phyloP scores from a whole-genome alignment of 2,113 vertebrate species.

The Hiodon alosoides region DNA sequence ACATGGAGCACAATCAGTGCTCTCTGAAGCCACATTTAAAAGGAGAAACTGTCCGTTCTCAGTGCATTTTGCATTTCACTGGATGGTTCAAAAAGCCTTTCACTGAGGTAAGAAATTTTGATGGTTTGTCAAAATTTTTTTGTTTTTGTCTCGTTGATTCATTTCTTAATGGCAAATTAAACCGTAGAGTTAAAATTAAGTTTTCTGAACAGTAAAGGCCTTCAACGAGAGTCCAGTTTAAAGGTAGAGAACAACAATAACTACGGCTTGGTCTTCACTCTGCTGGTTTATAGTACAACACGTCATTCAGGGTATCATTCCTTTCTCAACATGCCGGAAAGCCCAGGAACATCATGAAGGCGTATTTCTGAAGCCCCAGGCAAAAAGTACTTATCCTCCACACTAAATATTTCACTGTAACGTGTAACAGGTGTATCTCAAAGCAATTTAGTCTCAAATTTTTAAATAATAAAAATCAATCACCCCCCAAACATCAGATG shows the following conservation, averaged over 20 bases:
- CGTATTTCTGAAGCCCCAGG: not conserved
- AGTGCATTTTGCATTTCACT: not conserved
- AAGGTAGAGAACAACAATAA: not conserved
- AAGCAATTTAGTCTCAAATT: not conserved
- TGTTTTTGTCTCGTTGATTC: too few relatives aligned
- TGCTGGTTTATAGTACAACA: too few relatives aligned
- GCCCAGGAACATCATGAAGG: not conserved
- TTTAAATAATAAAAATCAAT: not conserved
- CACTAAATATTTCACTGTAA: too few relatives aligned
- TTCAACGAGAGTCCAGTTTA: too few relatives aligned
- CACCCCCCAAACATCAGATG: not conserved
- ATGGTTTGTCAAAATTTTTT: too few relatives aligned
- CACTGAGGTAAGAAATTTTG: not conserved
- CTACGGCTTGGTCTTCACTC: not conserved
- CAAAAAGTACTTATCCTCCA: not conserved
- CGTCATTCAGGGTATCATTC: too few relatives aligned
- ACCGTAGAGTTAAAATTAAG: too few relatives aligned
- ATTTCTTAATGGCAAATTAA: too few relatives aligned
- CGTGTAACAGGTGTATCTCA: not conserved
- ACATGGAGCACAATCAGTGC: constrained; percentile 5
- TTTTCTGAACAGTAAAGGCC: too few relatives aligned
- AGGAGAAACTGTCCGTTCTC: not conserved
- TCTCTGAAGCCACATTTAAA: not conserved
- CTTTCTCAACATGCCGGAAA: too few relatives aligned
- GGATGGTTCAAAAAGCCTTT: not conserved